Percentiles rank a stretch among this genome's conserved stretches.
Conservation (phyloP, 2,888 invertebrate species). For the Diploptera punctata region DNA sequence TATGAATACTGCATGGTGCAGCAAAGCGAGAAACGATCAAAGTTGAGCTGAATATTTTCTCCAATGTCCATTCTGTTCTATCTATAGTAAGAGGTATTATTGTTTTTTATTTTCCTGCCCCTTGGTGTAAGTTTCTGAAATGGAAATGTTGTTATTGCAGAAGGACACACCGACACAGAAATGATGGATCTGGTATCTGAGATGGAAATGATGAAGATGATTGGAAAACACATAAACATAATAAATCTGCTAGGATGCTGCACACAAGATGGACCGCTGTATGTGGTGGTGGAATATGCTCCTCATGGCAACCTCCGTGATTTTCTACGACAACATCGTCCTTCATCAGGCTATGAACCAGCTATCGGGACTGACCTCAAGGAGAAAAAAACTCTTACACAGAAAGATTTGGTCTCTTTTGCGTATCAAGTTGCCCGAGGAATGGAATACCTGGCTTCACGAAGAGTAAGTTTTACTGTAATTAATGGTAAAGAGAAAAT, state of each 20-base stretch:
- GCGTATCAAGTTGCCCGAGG: constrained; percentile 97
- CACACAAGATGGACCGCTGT: constrained; percentile 89
- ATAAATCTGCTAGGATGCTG: constrained; percentile 98
- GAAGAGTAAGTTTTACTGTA: constrained; percentile 83
- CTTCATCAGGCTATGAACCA: constrained; percentile 73
- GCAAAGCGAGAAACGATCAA: no score
- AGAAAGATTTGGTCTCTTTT: constrained; percentile 94
- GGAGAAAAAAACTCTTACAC: constrained; percentile 78
- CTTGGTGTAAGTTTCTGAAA: no score
- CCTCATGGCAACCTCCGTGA: constrained; percentile 94
- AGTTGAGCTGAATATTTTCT: no score
- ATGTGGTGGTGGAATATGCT: constrained; percentile 88
- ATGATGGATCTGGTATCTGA: constrained; percentile 96
- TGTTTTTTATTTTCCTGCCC: no score
- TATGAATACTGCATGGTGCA: no score
- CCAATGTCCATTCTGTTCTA: no score
- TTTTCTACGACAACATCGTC: constrained; percentile 87
- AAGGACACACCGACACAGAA: constrained; percentile 96
- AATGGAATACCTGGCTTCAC: constrained; percentile 96
- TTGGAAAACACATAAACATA: constrained; percentile 96
- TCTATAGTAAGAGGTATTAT: no score
- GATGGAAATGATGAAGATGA: constrained; percentile 99
- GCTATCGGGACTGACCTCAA: constrained; percentile 69
- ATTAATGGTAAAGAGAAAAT: no score
- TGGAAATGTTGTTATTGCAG: no score